phyloP scores from a whole-genome alignment of 92 coral and sea anemone species.

The Desmophyllum pertusum region DNA sequence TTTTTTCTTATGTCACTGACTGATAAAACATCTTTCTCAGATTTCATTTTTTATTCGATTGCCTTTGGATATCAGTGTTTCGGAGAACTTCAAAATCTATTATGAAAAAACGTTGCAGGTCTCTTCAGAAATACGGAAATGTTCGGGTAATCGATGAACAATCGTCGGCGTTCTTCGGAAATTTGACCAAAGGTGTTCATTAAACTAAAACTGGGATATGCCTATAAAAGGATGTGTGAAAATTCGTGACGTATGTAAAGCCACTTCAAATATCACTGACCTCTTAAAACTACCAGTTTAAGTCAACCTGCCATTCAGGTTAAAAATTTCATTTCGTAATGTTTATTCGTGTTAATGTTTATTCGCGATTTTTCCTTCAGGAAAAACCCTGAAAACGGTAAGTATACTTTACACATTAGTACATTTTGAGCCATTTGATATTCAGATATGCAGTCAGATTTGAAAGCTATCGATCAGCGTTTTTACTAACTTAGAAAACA shows the following conservation, averaged over 20 bases:
- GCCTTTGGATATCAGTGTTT: background rate
- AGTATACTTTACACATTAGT: background rate
- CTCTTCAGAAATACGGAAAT: background rate
- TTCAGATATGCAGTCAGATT: background rate
- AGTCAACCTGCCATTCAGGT: constrained; percentile 8
- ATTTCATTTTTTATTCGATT: too few species aligned
- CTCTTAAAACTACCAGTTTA: constrained; percentile 38
- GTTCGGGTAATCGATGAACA: background rate
- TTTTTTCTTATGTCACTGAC: background rate
- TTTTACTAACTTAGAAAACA: background rate
- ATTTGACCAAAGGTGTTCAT: background rate
- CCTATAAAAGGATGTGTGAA: background rate
- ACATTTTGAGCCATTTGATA: background rate
- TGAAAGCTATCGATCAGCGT: background rate
- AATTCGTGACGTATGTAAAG: background rate
- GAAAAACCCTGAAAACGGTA: constrained; percentile 18
- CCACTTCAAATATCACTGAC: constrained; percentile 41
- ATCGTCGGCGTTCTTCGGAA: background rate
- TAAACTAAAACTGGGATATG: background rate
- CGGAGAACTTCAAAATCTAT: background rate
- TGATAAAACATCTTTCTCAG: too few species aligned
- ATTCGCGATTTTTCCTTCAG: background rate
- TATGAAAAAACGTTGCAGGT: background rate
- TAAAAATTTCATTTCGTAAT: constrained; percentile 18
- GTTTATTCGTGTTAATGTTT: background rate